Conservation (phyloP, 2,113 vertebrate species). For the Athene noctua region DNA sequence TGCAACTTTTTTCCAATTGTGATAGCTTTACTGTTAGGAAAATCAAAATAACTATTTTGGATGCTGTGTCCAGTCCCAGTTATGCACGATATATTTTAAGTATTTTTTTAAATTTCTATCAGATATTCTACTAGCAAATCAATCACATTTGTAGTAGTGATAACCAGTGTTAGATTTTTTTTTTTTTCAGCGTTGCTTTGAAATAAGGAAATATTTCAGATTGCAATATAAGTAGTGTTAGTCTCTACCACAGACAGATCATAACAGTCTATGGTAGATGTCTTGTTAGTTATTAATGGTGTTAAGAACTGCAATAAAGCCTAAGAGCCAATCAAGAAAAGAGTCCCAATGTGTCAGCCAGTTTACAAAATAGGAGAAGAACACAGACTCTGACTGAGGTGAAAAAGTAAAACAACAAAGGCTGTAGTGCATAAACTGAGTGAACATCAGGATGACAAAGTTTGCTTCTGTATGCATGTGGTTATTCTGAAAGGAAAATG, state of each 20-base stretch:
- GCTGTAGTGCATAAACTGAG: neutral
- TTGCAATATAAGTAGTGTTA: neutral
- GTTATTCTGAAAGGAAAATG: neutral
- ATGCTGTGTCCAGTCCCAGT: neutral
- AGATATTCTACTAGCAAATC: neutral
- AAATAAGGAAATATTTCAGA: neutral
- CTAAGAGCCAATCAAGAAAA: neutral
- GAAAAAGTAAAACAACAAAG: neutral
- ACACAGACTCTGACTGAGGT: neutral
- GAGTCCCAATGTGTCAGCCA: neutral
- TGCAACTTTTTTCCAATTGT: neutral
- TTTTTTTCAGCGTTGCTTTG: neutral
- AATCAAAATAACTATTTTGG: neutral
- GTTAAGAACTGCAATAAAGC: neutral
- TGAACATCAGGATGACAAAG: neutral
- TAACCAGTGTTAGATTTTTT: neutral
- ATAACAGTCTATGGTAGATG: neutral
- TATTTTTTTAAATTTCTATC: neutral
- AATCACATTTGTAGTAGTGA: neutral
- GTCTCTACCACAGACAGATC: neutral
- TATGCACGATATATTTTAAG: neutral
- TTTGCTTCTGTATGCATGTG: neutral
- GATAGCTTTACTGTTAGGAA: neutral
- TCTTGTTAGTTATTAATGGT: neutral
- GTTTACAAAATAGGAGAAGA: neutral